These are phyloP conservation scores for Eupristina koningsbergeri DNA, from an alignment of 1,140 invertebrate species.

Conservation along the genomic window DNA sequence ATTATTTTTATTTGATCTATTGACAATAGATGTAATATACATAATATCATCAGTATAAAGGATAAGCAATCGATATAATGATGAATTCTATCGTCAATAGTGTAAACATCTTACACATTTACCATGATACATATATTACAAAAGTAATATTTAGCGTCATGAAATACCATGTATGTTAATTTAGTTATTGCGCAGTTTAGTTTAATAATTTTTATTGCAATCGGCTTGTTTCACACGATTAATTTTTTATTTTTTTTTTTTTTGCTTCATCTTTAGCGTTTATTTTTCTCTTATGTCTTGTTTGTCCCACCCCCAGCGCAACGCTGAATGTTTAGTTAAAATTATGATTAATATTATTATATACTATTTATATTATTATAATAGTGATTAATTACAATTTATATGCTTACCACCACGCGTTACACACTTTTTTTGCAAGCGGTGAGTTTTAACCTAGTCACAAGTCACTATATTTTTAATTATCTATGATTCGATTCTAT, in stretches of 20 bases:
- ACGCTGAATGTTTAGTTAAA: slow-evolving; percentile 52
- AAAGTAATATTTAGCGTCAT: slow-evolving; percentile 28
- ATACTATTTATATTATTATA: slow-evolving; percentile 50
- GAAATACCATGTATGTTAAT: slow-evolving; percentile 16
- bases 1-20: slow-evolving; percentile 28
- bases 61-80: neutral
- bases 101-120: slow-evolving; percentile 16
- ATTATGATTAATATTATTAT: slow-evolving; percentile 48
- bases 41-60: slow-evolving; percentile 16
- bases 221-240: slow-evolving; percentile 41
- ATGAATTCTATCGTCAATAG: neutral
- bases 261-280: slow-evolving; percentile 27
- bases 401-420: slow-evolving; percentile 57
- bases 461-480: slow-evolving; percentile 73
- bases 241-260: too few relatives aligned
- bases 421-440: slow-evolving; percentile 64
- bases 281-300: slow-evolving; percentile 30
- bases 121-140: slow-evolving; percentile 1
- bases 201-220: slow-evolving; percentile 46
- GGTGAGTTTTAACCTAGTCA: slow-evolving; percentile 75
- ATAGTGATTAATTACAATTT: slow-evolving; percentile 55
- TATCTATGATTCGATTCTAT: slow-evolving; percentile 67
- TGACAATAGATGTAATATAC: slow-evolving; percentile 21
- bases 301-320: slow-evolving; percentile 1
- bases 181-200: slow-evolving; percentile 42